These are phyloP conservation scores for Enteromius anoplus DNA, from an alignment of 2,797 vertebrate genomes.

Conservation along the genomic window DNA sequence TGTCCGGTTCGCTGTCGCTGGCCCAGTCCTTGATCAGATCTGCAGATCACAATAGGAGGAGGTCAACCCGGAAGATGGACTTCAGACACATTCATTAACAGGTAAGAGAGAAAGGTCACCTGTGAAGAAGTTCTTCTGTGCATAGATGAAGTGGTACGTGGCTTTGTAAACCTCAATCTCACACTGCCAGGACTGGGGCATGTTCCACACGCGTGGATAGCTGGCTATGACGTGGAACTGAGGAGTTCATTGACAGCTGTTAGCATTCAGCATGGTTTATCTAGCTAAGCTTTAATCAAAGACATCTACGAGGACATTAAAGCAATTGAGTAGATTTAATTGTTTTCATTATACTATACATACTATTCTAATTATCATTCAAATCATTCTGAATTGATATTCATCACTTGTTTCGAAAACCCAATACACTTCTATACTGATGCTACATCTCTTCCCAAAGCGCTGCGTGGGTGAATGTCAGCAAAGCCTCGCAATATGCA, in stretches of 20 bases:
- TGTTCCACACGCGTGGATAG: conserved; percentile 95
- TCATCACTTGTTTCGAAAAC: background rate
- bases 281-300: background rate
- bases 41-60: conserved; percentile 62
- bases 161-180: conserved; percentile 99
- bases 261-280: background rate
- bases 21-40: conserved; percentile 99
- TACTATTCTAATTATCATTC: background rate
- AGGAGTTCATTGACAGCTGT: conserved; percentile 25
- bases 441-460: background rate
- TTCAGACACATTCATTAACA: background rate
- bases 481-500: background rate
- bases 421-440: background rate
- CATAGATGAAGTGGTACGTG: conserved; percentile 98
- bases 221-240: conserved; percentile 96
- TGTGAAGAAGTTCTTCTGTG: conserved; percentile 98
- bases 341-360: background rate
- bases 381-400: background rate
- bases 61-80: background rate
- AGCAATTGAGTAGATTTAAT: background rate
- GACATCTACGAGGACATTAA: background rate
- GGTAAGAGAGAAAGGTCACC: conserved; percentile 74
- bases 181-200: conserved; percentile 98
- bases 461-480: conserved; percentile 21
- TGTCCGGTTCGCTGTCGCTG: conserved; percentile 93